These are phyloP conservation scores for Nowickia ferox DNA, from an alignment of 2,888 invertebrate genomes.

Conservation along the genomic window DNA sequence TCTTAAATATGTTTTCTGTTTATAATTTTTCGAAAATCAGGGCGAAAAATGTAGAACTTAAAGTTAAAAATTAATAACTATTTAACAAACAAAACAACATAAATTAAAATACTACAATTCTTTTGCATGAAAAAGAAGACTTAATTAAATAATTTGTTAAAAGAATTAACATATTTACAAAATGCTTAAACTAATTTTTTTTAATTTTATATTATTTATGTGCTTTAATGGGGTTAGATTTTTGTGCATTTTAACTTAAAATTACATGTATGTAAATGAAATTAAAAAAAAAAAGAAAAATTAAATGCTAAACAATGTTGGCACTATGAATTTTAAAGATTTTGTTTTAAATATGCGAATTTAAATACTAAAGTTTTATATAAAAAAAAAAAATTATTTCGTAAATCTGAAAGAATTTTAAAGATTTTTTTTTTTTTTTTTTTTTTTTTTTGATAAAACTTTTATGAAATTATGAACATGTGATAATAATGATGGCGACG, in stretches of 20 bases:
- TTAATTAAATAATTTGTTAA: slow-evolving; percentile 41
- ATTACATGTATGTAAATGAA: slow-evolving; percentile 47
- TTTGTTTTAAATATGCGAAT: slow-evolving; percentile 1
- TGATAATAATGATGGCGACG: not conserved
- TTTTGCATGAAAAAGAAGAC: not conserved
- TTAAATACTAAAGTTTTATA: not conserved
- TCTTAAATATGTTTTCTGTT: slow-evolving; percentile 4
- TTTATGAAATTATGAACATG: slow-evolving; percentile 14
- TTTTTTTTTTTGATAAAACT: not conserved
- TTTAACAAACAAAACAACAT: slow-evolving; percentile 74
- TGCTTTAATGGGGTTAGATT: slow-evolving; percentile 16
- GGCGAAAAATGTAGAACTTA: slow-evolving; percentile 6
- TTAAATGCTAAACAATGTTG: slow-evolving; percentile 44
- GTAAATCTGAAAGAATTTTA: too few species aligned
- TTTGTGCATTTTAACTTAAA: slow-evolving; percentile 38
- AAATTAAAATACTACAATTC: slow-evolving; percentile 52
- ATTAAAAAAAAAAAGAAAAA: not conserved
- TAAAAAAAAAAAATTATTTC: too few species aligned
- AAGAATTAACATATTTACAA: slow-evolving; percentile 59
- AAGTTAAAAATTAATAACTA: slow-evolving; percentile 73
- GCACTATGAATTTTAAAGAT: slow-evolving; percentile 66
- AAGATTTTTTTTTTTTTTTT: not conserved
- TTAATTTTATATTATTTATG: not conserved
- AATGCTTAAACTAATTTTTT: slow-evolving; percentile 8
- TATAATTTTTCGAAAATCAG: not conserved